Evolutionary conservation across 1,140 invertebrate species (phyloP).

Genomic region (Nasonia giraulti): DNA sequence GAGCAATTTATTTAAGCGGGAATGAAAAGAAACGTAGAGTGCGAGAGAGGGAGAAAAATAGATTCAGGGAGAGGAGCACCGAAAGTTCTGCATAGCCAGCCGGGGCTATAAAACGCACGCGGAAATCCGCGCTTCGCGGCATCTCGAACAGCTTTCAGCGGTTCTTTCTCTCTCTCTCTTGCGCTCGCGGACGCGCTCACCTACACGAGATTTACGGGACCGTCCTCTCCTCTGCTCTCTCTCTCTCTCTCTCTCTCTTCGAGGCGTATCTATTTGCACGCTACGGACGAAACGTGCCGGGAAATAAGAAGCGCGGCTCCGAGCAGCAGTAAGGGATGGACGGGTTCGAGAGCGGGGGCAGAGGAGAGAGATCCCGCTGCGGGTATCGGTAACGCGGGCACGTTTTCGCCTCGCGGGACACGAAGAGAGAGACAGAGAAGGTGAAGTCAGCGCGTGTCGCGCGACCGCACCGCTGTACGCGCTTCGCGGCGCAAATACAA

Average conservation of each 20-base stretch:
- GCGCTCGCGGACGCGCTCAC: not conserved
- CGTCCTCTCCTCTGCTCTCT: not conserved
- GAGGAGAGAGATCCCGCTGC: not conserved
- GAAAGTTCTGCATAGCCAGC: constrained; percentile 23
- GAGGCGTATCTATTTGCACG: constrained; percentile 34
- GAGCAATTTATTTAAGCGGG: constrained; percentile 32
- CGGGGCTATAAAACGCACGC: constrained; percentile 30
- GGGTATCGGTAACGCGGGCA: constrained; percentile 37
- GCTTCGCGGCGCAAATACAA: constrained; percentile 15
- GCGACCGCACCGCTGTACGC: not conserved
- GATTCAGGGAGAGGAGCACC: not conserved
- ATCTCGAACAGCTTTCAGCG: constrained; percentile 13
- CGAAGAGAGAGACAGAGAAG: not conserved
- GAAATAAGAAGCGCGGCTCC: constrained; percentile 31
- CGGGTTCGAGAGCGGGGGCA: not conserved
- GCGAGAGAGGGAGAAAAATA: not conserved
- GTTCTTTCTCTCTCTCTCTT: not conserved
- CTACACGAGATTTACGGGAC: constrained; percentile 16
- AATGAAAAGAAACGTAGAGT: constrained; percentile 14
- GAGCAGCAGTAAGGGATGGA: not conserved
- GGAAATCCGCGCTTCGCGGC: constrained; percentile 24
- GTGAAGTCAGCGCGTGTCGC: not conserved
- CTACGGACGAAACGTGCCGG: constrained; percentile 35
- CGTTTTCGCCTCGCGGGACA: constrained; percentile 34
- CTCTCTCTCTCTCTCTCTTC: not conserved